Evolutionary conservation across 2,888 invertebrate species (phyloP).

Genomic region (Eustalomyia histrio): DNA sequence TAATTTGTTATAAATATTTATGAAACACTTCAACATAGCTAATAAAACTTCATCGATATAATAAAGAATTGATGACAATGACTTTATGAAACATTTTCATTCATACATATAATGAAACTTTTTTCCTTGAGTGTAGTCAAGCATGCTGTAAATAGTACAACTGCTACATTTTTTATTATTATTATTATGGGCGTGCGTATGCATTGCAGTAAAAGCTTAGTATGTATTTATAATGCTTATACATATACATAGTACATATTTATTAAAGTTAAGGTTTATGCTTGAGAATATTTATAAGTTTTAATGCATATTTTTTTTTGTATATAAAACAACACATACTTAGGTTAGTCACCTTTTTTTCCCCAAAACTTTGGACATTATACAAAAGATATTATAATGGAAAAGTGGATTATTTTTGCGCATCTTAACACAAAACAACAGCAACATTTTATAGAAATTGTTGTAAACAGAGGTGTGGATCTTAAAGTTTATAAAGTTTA

Average conservation of each 20-base stretch:
- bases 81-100: too few relatives aligned
- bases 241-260: slow-evolving; percentile 20
- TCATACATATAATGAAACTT: too few relatives aligned
- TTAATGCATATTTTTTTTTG: slow-evolving; percentile 29
- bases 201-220: slow-evolving; percentile 47
- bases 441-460: not conserved
- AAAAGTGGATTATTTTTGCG: slow-evolving; percentile 32
- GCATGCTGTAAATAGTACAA: not conserved
- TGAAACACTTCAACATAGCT: too few relatives aligned
- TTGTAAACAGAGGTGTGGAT: not conserved
- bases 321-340: not conserved
- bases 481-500: not conserved
- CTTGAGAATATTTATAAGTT: slow-evolving; percentile 43
- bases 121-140: too few relatives aligned
- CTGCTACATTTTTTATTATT: not conserved
- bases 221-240: slow-evolving; percentile 30
- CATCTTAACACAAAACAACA: not conserved
- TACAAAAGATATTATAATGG: slow-evolving; percentile 7
- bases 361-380: slow-evolving; percentile 4
- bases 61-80: too few relatives aligned
- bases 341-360: slow-evolving; percentile 23
- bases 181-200: slow-evolving; percentile 44
- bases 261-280: slow-evolving; percentile 24
- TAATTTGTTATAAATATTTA: too few relatives aligned
- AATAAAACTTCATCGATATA: too few relatives aligned